Base-by-base conservation (phyloP, 2,888 invertebrate genomes). In the Andrena trimmerana region DNA sequence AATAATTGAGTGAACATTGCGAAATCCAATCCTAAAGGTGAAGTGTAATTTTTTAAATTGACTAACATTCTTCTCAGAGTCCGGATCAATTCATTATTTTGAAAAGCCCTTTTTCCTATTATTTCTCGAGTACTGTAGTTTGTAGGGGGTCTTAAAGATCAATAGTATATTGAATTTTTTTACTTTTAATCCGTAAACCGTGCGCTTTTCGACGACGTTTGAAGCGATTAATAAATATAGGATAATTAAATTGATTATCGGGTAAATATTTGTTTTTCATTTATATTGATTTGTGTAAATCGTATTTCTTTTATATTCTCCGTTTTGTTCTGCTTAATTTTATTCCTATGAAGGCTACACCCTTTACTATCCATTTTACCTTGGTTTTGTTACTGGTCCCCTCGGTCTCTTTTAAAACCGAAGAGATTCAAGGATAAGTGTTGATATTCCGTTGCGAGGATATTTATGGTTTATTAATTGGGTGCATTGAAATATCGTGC, bases 191-290 rank as follows among this genome's bases (percentile, higher is more conserved):
- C 6, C 24, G 42, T n/a, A 13, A 31, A 31, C 24, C 7, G 24
- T 36, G n/a, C 54, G 10, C 10, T 50, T 3, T 16, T 10, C 1
- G 27, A 16, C 27, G 5, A 68, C n/a, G 20, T 50, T 31, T 13
- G n/a, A 33, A 57, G 50, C 31, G 2, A 48, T 16, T n/a, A 20
- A 24, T 31, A 27, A 29, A 8, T 67, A 48, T 60, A 16, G 8
- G 62, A 60, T 33, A 69, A 71, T 87, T 84, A 81, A 88, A 86
- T 85, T 88, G 86, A 84, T 88, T 88, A 87, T 83, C 86, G 71
- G 75, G 36, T 69, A 52, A 42, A 20, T 60, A 20, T 36, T 68
- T 72, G 42, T 68, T 72, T 78, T 72, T 59, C 42, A 69, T 80
- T 75, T 73, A 60, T 33, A 59, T 76, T 71, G 24, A 36, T 16